Percentiles rank a stretch among this genome's conserved stretches.
Conservation (phyloP, 1,140 invertebrate species). For the Harpegnathos saltator region DNA sequence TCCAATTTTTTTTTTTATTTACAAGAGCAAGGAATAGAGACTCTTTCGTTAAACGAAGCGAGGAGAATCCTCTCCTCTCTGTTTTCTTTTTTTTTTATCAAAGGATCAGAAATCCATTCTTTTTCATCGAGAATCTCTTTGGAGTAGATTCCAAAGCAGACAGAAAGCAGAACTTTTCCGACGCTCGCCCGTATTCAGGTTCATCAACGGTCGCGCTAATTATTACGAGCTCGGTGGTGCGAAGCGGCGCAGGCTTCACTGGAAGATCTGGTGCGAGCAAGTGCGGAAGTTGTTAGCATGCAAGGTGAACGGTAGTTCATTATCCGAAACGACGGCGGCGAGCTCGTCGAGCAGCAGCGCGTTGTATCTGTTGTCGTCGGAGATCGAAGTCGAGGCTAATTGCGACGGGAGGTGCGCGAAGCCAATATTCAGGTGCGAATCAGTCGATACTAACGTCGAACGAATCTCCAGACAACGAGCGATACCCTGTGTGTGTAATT, state of each 20-base stretch:
- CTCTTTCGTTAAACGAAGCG: conserved; percentile 5
- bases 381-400: conserved; percentile 62
- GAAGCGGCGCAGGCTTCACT: conserved; percentile 79
- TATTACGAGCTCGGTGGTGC: conserved; percentile 81
- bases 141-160: too few species aligned
- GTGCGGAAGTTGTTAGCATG: conserved; percentile 81
- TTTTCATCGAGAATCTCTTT: too few species aligned
- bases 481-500: too few species aligned
- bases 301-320: conserved; percentile 81
- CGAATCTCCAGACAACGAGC: too few species aligned
- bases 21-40: too few species aligned
- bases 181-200: conserved; percentile 59
- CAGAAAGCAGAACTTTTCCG: too few species aligned
- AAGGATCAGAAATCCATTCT: too few species aligned
- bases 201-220: conserved; percentile 77
- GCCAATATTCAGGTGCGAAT: conserved; percentile 60
- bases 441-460: too few species aligned
- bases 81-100: neutral
- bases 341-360: conserved; percentile 85
- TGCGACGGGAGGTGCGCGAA: neutral
- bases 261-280: conserved; percentile 87
- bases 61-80: neutral
- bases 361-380: conserved; percentile 79
- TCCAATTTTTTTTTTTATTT: too few species aligned
- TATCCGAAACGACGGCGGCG: conserved; percentile 86